Evolutionary conservation across 2,888 invertebrate species (phyloP), one percentile per base, ranked within the genome.

Genomic region (Cheilosia vulpina): DNA sequence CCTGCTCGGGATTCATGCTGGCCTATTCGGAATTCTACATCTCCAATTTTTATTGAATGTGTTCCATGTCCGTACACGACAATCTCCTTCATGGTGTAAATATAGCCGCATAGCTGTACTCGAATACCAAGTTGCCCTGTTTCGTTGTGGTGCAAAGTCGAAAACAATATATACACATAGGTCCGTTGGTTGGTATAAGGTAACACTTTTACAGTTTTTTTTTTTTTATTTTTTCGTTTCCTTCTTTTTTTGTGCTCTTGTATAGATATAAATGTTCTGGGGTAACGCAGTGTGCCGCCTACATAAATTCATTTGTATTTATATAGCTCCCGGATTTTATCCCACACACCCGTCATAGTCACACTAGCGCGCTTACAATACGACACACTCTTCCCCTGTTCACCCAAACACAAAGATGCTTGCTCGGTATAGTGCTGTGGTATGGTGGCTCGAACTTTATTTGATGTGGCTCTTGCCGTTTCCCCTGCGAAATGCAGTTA

Each of bases 21-120:
- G 63, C 83, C 83, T 84, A 69, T 84, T 84, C 78, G 65, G 45
- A 65, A 84, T 78, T 73, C 83, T 75, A 79, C 78, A 84, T 73
- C 73, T 73, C 79, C 79, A 84, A 84, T 78, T 79, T 53, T 43
- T n/a, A 84, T 58, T 75, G 68, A 75, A 73, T 79, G 75, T 79
- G 58, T 79, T 58, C 78, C 69, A 60, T 65, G 50, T 84, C 31
- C 73, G 57, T 83, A 73, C 52, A 78, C 78, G 55, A 63, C 60
- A 52, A 43, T 19, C 43, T 62, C 78, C 65, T 75, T 73, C 45
- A 60, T 79, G 69, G 63, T 78, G 71, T 82, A 77, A 73, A 72
- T 21, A 63, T 43, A 45, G 45, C 45, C 43, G 45, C 58, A 62
- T 47, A 43, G 57, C n/a, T 21, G 55, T 24, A 66, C 77, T 60